These are phyloP conservation scores for Schizotus pectinicornis DNA, from an alignment of 2,888 invertebrate species.

Conservation along the genomic window DNA sequence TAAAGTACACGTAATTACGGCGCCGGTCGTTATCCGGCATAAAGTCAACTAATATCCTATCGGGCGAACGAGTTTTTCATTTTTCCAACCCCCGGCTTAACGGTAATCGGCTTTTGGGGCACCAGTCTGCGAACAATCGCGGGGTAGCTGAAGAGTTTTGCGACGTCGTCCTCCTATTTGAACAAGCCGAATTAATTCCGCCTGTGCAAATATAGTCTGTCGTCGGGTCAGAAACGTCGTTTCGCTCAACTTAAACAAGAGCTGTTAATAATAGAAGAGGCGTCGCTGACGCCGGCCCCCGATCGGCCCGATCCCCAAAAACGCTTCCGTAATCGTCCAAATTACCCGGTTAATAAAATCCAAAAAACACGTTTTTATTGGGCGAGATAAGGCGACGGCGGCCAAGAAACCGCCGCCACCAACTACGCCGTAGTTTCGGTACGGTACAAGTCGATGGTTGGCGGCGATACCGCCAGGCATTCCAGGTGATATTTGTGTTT, in stretches of 20 bases:
- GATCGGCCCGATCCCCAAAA: too few species aligned
- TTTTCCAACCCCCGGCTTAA: slow-evolving; percentile 6
- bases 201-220: slow-evolving; percentile 26
- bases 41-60: slow-evolving; percentile 18
- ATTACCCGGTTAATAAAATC: too few species aligned
- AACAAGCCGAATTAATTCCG: slow-evolving; percentile 26
- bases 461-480: slow-evolving; percentile 23
- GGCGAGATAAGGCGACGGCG: too few species aligned
- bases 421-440: too few species aligned
- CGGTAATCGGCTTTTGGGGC: background rate
- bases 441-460: background rate
- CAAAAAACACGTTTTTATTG: too few species aligned
- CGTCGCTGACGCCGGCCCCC: background rate
- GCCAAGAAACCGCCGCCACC: too few species aligned
- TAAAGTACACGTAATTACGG: slow-evolving; percentile 17
- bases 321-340: too few species aligned
- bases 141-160: slow-evolving; percentile 10
- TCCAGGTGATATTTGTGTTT: slow-evolving; percentile 32
- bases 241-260: slow-evolving; percentile 34
- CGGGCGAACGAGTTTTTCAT: slow-evolving; percentile 11
- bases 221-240: slow-evolving; percentile 32
- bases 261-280: slow-evolving; percentile 32
- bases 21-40: slow-evolving; percentile 7
- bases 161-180: slow-evolving; percentile 18
- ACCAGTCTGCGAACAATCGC: slow-evolving; percentile 8